Evolutionary conservation across 2,888 invertebrate species (phyloP), one percentile per base, ranked within the genome.

Genomic region (Tethea ocularis): DNA sequence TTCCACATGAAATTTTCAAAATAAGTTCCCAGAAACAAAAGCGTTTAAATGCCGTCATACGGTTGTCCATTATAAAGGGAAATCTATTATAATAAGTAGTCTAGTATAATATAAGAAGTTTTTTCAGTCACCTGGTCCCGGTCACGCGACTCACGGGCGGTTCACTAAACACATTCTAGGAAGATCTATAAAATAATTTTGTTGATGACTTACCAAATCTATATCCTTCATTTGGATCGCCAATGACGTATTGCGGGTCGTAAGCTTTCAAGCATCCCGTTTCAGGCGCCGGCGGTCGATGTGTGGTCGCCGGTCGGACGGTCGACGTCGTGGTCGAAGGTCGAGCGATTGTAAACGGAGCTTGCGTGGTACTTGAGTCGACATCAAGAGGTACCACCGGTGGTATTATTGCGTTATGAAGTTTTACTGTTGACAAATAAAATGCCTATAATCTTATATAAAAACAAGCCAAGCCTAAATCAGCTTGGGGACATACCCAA

Each of bases 161-260:
- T n/a, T n/a, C n/a, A n/a, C n/a, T n/a, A n/a, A n/a, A n/a, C n/a
- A n/a, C n/a, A n/a, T n/a, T n/a, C n/a, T n/a, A n/a, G n/a, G n/a
- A n/a, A n/a, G n/a, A n/a, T n/a, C n/a, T n/a, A n/a, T n/a, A n/a
- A n/a, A n/a, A 55, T 41, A 56, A n/a, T n/a, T n/a, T n/a, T n/a
- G n/a, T n/a, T n/a, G 20, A 52, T 57, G 1, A 74, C 89, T 85
- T 80, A 95, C 96, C 96, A 68, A 96, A 95, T 84, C 95, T 88
- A 76, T 94, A 95, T 0, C 95, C 94, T 68, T 93, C 93, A 0
- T 89, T 87, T 3, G 93, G 89, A 55, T 94, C 86, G 0, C 94
- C 93, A 7, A 91, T 86, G 63, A 87, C 59, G 94, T 92, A 92
- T 57, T 77, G 71, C 0, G 82, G 95, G 62, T 94, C 93, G 71